Evolutionary conservation across 2,888 invertebrate genomes (phyloP).

Genomic region (Pterostichus niger): DNA sequence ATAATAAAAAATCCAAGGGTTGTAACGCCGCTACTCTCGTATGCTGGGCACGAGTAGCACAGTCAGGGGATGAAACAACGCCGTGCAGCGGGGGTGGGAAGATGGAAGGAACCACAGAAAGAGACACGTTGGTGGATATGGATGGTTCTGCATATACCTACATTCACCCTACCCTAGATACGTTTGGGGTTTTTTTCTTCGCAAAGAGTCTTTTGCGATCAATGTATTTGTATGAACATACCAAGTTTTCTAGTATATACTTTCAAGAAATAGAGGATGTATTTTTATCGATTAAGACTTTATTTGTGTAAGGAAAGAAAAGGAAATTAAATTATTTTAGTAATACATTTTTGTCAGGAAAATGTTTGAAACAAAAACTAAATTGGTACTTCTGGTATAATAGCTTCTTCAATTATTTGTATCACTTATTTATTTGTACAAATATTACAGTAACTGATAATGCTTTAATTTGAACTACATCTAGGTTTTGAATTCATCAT

Average conservation of each 20-base stretch:
- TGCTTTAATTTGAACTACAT: too few species aligned
- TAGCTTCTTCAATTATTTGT: too few species aligned
- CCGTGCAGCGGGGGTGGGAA: neutral
- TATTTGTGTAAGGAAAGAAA: too few species aligned
- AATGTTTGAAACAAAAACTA: too few species aligned
- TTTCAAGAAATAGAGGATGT: neutral
- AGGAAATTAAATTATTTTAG: too few species aligned
- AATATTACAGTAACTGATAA: too few species aligned
- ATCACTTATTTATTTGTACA: too few species aligned
- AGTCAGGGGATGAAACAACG: slow-evolving; percentile 33
- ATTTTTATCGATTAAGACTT: too few species aligned
- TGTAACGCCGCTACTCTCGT: slow-evolving; percentile 10
- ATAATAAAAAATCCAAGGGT: slow-evolving; percentile 33
- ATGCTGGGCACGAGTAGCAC: slow-evolving; percentile 36
- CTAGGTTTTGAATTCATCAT: too few species aligned
- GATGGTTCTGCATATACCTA: slow-evolving; percentile 35
- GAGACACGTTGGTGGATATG: slow-evolving; percentile 9
- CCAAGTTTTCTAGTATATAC: neutral
- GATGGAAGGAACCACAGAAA: neutral
- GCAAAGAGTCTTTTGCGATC: slow-evolving; percentile 16
- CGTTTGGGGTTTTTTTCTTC: slow-evolving; percentile 20
- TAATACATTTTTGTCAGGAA: too few species aligned
- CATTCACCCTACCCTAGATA: slow-evolving; percentile 19
- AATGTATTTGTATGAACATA: neutral
- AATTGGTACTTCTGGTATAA: too few species aligned